These are phyloP conservation scores for Nomada fucata DNA, from an alignment of 2,888 invertebrate species.

Conservation along the genomic window DNA sequence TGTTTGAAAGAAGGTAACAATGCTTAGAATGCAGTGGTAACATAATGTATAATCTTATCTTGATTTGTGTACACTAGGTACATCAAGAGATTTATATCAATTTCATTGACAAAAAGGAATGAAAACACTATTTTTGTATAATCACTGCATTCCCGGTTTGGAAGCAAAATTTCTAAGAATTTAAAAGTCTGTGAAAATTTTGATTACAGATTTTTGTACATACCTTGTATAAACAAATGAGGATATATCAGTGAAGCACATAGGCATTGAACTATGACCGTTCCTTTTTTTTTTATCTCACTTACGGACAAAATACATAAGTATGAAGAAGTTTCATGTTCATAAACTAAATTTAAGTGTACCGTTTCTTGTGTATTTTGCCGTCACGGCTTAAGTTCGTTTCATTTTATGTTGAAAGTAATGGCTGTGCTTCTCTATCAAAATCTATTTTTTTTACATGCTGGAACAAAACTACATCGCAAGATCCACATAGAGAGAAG, in stretches of 20 bases:
- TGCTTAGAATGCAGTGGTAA: constrained; percentile 62
- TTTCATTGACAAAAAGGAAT: constrained; percentile 2
- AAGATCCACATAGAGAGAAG: background rate
- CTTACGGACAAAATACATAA: constrained; percentile 50
- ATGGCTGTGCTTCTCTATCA: constrained; percentile 61
- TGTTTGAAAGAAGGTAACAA: constrained; percentile 9
- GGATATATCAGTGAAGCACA: constrained; percentile 56
- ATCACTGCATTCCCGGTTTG: constrained; percentile 66
- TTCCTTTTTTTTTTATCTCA: constrained; percentile 52
- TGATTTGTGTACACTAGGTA: constrained; percentile 15
- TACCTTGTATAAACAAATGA: constrained; percentile 71
- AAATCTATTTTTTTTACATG: constrained; percentile 36
- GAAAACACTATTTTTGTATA: constrained; percentile 10
- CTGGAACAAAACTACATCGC: constrained; percentile 18
- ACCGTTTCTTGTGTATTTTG: constrained; percentile 50
- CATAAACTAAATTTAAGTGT: constrained; percentile 36
- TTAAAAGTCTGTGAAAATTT: constrained; percentile 59
- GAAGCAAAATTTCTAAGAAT: constrained; percentile 52
- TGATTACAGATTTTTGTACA: constrained; percentile 71
- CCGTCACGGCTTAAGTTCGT: constrained; percentile 40
- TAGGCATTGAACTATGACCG: constrained; percentile 59
- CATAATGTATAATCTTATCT: constrained; percentile 15
- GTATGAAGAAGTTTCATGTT: constrained; percentile 41
- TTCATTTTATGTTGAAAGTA: constrained; percentile 47
- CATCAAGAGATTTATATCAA: constrained; percentile 12